phyloP scores from a whole-genome alignment of 2,888 invertebrate species.

The Chironomus tentans region DNA sequence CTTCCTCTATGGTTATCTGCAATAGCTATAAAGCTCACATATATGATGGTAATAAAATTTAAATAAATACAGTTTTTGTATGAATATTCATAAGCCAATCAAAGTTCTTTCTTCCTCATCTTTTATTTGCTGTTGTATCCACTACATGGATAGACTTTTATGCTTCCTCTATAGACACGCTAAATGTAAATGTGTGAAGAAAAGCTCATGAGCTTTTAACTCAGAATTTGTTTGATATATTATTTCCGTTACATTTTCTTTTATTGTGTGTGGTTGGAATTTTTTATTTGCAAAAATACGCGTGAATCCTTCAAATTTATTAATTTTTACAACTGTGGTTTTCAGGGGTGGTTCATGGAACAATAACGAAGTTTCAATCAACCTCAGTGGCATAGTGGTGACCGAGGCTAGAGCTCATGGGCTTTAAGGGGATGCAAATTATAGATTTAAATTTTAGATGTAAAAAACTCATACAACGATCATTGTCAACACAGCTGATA shows the following conservation, averaged over 20 bases:
- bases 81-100: conserved; percentile 27
- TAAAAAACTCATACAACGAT: too few species aligned
- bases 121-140: neutral
- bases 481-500: too few species aligned
- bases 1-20: conserved; percentile 12
- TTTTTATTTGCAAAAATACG: too few species aligned
- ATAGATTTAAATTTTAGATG: too few species aligned
- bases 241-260: neutral
- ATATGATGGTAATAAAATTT: conserved; percentile 27
- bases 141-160: neutral
- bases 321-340: too few species aligned
- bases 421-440: too few species aligned
- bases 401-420: too few species aligned
- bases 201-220: conserved; percentile 1
- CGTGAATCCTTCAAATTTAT: too few species aligned
- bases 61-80: conserved; percentile 24
- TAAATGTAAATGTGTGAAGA: neutral
- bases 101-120: conserved; percentile 13
- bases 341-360: too few species aligned
- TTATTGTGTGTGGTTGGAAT: too few species aligned
- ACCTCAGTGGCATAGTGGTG: too few species aligned
- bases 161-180: neutral
- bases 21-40: conserved; percentile 20
- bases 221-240: neutral
- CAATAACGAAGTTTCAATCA: too few species aligned